A percentile compares a stretch with the other conserved stretches of the same genome.
Evolutionary conservation across 2,113 vertebrate genomes (phyloP).

Genomic region (Larimichthys polyactis): DNA sequence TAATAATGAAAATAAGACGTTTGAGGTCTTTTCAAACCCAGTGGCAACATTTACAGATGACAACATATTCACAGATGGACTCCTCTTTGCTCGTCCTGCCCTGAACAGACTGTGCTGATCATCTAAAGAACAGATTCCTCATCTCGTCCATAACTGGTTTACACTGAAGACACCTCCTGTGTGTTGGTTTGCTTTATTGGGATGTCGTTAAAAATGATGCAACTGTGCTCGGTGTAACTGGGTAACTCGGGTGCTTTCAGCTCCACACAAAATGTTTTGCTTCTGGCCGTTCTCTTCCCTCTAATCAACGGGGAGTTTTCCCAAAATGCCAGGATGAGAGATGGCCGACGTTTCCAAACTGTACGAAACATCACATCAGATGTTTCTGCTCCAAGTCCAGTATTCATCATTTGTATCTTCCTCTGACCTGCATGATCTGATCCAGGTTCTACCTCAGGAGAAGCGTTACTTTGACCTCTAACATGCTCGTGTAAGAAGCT

Average conservation of each 20-base stretch:
- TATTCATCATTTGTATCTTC: background rate
- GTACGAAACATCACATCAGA: background rate
- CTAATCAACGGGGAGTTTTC: background rate
- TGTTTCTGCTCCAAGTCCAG: too few relatives aligned
- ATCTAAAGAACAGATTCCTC: background rate
- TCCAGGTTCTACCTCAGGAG: too few relatives aligned
- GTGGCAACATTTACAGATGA: too few relatives aligned
- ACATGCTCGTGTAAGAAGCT: background rate
- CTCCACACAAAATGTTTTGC: background rate
- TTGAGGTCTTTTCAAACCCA: too few relatives aligned
- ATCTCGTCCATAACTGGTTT: background rate
- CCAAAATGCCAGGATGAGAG: background rate
- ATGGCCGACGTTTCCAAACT: background rate
- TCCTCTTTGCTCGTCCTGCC: background rate
- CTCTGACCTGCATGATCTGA: background rate
- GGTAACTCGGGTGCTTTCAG: background rate
- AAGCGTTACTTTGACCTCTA: too few relatives aligned
- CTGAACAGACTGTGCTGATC: background rate
- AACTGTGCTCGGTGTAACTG: background rate
- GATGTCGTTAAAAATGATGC: background rate
- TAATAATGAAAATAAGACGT: background rate
- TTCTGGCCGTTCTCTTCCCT: background rate
- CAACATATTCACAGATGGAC: too few relatives aligned
- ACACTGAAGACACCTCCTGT: background rate
- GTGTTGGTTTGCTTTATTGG: too few relatives aligned